A percentile compares a stretch with the other conserved stretches of the same genome.
Evolutionary conservation across 2,113 vertebrate species (phyloP).

Genomic region (Sphyrna mokarran): DNA sequence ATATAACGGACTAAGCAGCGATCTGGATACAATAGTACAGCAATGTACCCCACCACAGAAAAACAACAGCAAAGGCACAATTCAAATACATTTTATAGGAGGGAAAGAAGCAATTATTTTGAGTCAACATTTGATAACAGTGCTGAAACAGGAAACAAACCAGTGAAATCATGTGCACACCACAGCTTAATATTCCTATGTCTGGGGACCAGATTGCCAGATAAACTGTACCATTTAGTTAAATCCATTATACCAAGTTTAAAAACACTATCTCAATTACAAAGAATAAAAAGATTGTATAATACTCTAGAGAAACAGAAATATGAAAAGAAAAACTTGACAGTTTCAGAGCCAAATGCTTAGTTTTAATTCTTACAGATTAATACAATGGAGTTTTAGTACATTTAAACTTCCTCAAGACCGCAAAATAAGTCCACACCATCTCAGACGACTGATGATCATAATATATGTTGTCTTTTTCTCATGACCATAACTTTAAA

Average conservation of each 20-base stretch:
- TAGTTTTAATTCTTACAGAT: not conserved
- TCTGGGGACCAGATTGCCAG: not conserved
- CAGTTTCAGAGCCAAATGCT: not conserved
- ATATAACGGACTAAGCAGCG: not conserved
- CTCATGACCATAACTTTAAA: not conserved
- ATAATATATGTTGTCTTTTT: not conserved
- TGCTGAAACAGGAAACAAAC: not conserved
- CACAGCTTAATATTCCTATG: not conserved
- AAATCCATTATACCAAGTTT: slow-evolving; percentile 15
- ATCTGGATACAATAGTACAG: not conserved
- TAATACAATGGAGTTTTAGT: not conserved
- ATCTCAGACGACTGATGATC: not conserved
- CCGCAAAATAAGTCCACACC: not conserved
- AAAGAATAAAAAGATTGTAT: not conserved
- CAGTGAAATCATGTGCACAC: not conserved
- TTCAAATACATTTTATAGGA: not conserved
- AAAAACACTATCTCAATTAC: not conserved
- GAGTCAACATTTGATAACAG: not conserved
- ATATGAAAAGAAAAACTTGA: not conserved
- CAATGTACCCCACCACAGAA: not conserved
- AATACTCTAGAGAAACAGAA: not conserved
- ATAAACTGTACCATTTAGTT: not conserved
- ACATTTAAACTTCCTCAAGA: not conserved
- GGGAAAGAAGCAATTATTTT: not conserved
- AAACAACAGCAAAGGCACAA: not conserved